Percentiles rank a stretch among this genome's conserved stretches.
Conservation (phyloP, 2,797 vertebrate species). For the Carduelis carduelis region DNA sequence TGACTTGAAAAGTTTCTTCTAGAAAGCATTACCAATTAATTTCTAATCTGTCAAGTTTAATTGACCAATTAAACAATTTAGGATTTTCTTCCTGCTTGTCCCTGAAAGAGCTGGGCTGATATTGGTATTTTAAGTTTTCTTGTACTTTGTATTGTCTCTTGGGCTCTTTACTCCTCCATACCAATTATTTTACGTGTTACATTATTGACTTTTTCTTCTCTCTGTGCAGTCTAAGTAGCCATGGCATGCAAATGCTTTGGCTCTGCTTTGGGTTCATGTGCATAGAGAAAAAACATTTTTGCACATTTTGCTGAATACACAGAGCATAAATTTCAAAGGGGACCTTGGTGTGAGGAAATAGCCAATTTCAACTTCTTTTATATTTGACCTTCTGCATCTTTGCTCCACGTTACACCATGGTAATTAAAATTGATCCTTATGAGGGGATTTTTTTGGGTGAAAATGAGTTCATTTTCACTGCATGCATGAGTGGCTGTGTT, state of each 20-base stretch:
- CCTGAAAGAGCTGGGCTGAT: background rate
- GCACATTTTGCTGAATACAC: background rate
- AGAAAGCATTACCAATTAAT: background rate
- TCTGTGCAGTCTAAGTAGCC: background rate
- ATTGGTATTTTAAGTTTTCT: background rate
- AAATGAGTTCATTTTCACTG: slow-evolving; percentile 47
- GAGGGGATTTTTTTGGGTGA: background rate
- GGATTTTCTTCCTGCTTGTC: background rate
- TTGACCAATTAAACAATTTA: background rate
- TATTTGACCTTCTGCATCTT: slow-evolving; percentile 66
- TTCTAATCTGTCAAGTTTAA: background rate
- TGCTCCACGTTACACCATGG: background rate
- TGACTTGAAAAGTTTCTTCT: background rate
- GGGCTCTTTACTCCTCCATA: background rate
- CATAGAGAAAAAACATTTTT: background rate
- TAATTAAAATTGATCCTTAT: slow-evolving; percentile 68
- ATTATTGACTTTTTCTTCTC: background rate
- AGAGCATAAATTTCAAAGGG: slow-evolving; percentile 36
- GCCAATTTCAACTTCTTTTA: slow-evolving; percentile 64
- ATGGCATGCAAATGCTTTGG: background rate
- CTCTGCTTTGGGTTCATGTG: background rate
- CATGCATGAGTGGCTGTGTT: background rate
- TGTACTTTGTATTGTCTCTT: background rate
- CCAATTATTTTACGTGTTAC: background rate
- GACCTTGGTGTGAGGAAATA: slow-evolving; percentile 38